Evolutionary conservation across 1,140 invertebrate genomes (phyloP), one percentile per base, ranked within the genome.

Genomic region (Macrosteles quadrilineatus): DNA sequence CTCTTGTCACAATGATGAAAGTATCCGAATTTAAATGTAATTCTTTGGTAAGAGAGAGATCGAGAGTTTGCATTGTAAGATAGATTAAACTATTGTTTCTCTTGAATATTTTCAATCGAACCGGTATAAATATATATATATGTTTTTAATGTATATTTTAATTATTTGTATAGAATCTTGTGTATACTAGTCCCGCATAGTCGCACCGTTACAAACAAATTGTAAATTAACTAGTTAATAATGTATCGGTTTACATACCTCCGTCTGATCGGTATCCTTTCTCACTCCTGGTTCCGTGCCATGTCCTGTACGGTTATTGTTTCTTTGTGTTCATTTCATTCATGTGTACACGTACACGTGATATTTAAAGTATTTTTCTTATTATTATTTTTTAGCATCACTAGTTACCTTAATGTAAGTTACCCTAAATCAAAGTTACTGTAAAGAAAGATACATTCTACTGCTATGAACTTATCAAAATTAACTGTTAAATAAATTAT

Each of bases 131-230:
- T 59, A 59, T 59, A 59, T n/a, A n/a, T 59, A 59, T 59, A 59
- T 59, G 55, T 59, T 59, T 59, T 59, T 59, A 59, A 59, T 59
- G 55, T 59, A 59, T 59, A 59, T 59, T 59, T 59, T 59, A 59
- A 59, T 59, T 59, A 59, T 59, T 59, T 59, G 55, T 59, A 59
- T 59, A 59, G 55, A 59, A 59, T 59, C 55, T 59, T 59, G 55
- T 59, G 55, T 59, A 59, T 59, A 59, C 55, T 59, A 59, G 55
- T 59, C 55, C 55, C 21, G 55, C 55, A 59, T 59, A 59, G 55
- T 59, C 55, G 55, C 55, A 59, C 55, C 14, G 23, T 59, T 59
- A 59, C 55, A 59, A 59, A 59, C 55, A 59, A 59, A 59, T 59
- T 59, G 55, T 59, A 59, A 59, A 59, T 59, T 59, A 59, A 25